phyloP scores from a whole-genome alignment of 2,113 vertebrate genomes.

The Turnix velox region DNA sequence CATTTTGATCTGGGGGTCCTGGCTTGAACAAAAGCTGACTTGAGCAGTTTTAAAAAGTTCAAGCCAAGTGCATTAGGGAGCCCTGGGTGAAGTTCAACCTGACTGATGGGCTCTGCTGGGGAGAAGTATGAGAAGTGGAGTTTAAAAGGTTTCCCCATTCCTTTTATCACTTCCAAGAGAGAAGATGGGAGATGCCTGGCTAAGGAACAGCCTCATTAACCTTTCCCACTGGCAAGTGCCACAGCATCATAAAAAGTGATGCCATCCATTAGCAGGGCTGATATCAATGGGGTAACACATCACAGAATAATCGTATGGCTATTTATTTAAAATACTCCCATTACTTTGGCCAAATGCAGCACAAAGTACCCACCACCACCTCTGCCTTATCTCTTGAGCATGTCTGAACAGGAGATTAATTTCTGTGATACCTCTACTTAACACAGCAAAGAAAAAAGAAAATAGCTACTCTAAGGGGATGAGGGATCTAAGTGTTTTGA shows the following conservation, averaged over 20 bases:
- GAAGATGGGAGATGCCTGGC: background rate
- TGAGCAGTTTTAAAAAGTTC: background rate
- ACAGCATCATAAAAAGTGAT: background rate
- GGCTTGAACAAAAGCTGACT: background rate
- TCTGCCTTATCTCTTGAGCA: background rate
- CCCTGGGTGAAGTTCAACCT: background rate
- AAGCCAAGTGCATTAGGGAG: background rate
- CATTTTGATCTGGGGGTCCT: background rate
- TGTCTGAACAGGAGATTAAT: constrained; percentile 14
- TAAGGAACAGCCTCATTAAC: background rate
- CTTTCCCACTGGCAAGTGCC: background rate
- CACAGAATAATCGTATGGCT: background rate
- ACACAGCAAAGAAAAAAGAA: background rate
- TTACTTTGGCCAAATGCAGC: background rate
- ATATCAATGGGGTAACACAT: fast-evolving
- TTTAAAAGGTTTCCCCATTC: background rate
- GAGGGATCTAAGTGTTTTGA: background rate
- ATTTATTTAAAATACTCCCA: background rate
- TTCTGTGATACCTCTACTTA: background rate
- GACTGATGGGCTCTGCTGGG: background rate
- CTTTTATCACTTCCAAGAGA: background rate
- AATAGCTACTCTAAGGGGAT: constrained; percentile 21
- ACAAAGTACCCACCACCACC: background rate
- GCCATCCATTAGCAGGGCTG: background rate
- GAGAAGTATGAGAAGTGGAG: background rate